Percentiles rank a stretch among this genome's conserved stretches.
Conservation (phyloP, 2,797 vertebrate genomes). For the Valencia hispanica region DNA sequence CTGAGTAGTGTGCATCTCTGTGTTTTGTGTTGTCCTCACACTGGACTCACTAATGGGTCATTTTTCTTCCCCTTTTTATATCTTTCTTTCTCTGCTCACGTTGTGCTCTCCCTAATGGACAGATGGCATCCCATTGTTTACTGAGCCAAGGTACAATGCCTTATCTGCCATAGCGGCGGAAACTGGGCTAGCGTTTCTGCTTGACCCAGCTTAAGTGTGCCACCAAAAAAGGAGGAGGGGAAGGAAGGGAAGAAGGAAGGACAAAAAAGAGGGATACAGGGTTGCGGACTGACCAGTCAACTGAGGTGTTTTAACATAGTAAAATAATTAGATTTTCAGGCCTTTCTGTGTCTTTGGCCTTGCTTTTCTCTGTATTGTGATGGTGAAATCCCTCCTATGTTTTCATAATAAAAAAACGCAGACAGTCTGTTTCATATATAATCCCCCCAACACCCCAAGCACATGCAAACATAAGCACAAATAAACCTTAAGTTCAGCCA, state of each 20-base stretch:
- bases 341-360: conserved; percentile 62
- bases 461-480: conserved; percentile 44
- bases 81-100: conserved; percentile 57
- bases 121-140: conserved; percentile 83
- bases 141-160: conserved; percentile 83
- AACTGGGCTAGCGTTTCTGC: conserved; percentile 81
- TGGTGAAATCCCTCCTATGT: conserved; percentile 55
- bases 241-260: conserved; percentile 22
- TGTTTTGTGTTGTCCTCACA: conserved; percentile 61
- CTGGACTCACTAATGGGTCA: conserved; percentile 66
- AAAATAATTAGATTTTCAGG: conserved; percentile 59
- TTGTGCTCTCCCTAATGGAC: conserved; percentile 78
- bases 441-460: conserved; percentile 35
- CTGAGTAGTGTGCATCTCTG: conserved; percentile 40
- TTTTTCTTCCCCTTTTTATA: conserved; percentile 30
- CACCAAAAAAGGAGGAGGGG: conserved; percentile 70
- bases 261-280: conserved; percentile 23
- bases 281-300: conserved; percentile 36
- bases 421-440: conserved; percentile 68
- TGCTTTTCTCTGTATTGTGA: conserved; percentile 43
- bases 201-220: conserved; percentile 79
- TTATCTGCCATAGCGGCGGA: conserved; percentile 80
- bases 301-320: conserved; percentile 34
- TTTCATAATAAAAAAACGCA: conserved; percentile 77
- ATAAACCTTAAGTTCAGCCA: conserved; percentile 77